phyloP scores from a whole-genome alignment of 2,888 invertebrate species.

The Zaprionus bogoriensis region DNA sequence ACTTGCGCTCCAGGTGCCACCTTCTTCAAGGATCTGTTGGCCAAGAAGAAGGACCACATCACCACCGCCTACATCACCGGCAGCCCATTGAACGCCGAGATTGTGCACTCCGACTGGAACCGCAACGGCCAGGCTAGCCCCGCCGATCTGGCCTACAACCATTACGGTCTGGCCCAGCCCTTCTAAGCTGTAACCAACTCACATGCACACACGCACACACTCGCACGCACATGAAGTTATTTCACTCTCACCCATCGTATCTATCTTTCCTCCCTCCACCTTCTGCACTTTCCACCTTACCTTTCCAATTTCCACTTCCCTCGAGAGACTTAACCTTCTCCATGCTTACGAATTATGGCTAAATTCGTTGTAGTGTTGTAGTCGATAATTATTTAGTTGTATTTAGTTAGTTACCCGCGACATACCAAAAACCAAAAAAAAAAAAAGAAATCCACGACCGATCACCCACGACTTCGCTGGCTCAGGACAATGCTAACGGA shows the following conservation, averaged over 20 bases:
- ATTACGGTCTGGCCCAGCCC: slow-evolving; percentile 82
- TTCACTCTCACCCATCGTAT: slow-evolving; percentile 15
- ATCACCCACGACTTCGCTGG: slow-evolving; percentile 53
- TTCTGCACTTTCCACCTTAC: slow-evolving; percentile 19
- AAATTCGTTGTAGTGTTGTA: slow-evolving; percentile 71
- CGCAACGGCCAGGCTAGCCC: slow-evolving; percentile 82
- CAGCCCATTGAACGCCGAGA: slow-evolving; percentile 82
- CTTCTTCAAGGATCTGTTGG: slow-evolving; percentile 83
- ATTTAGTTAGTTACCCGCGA: slow-evolving; percentile 79
- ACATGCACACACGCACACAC: no score
- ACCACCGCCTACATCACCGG: slow-evolving; percentile 83
- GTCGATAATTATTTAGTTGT: slow-evolving; percentile 76
- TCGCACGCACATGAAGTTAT: slow-evolving; percentile 3
- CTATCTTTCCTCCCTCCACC: slow-evolving; percentile 8
- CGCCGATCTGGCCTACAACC: slow-evolving; percentile 82
- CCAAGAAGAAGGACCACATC: slow-evolving; percentile 83
- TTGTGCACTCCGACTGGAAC: slow-evolving; percentile 83
- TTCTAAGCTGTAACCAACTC: slow-evolving; percentile 78
- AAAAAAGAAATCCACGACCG: slow-evolving; percentile 34
- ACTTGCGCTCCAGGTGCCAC: slow-evolving; percentile 75
- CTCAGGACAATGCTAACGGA: slow-evolving; percentile 70
- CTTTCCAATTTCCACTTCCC: slow-evolving; percentile 15
- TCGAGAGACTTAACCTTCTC: slow-evolving; percentile 52
- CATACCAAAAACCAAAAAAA: slow-evolving; percentile 71
- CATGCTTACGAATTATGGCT: slow-evolving; percentile 63